Percentiles rank a stretch among this genome's conserved stretches.
Evolutionary conservation across 2,113 vertebrate genomes (phyloP).

Genomic region (Psammodynastes pulverulentus): DNA sequence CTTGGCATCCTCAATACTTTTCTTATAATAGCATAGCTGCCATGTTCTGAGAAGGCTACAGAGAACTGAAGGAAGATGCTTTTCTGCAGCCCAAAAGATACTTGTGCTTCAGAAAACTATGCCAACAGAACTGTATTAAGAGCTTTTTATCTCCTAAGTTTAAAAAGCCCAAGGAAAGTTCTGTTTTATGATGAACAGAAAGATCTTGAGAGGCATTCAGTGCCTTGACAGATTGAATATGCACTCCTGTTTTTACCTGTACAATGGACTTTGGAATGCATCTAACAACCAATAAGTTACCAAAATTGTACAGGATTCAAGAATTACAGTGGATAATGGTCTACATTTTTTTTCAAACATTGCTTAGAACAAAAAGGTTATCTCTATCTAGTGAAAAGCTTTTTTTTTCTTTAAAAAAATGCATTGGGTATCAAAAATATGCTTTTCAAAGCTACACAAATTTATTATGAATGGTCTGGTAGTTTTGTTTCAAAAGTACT

Average conservation of each 20-base stretch:
- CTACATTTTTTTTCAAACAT: conserved; percentile 12
- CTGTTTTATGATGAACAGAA: conserved; percentile 30
- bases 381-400: conserved; percentile 10
- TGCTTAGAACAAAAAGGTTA: conserved; percentile 34
- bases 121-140: neutral
- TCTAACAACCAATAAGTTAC: conserved; percentile 37
- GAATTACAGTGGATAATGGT: conserved; percentile 39
- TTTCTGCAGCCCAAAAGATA: neutral
- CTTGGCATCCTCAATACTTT: neutral
- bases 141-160: conserved; percentile 4
- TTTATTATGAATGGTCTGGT: neutral
- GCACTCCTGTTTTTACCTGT: conserved; percentile 35
- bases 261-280: conserved; percentile 50
- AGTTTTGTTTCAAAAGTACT: neutral
- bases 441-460: neutral
- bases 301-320: conserved; percentile 50
- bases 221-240: conserved; percentile 35
- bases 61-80: neutral
- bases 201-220: conserved; percentile 36
- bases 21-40: neutral
- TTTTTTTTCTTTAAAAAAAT: neutral
- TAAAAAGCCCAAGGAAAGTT: neutral
- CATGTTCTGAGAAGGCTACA: neutral
- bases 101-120: neutral
- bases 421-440: neutral